These are phyloP conservation scores for Drosophila paramelanica DNA, from an alignment of 2,888 invertebrate genomes.

Conservation along the genomic window DNA sequence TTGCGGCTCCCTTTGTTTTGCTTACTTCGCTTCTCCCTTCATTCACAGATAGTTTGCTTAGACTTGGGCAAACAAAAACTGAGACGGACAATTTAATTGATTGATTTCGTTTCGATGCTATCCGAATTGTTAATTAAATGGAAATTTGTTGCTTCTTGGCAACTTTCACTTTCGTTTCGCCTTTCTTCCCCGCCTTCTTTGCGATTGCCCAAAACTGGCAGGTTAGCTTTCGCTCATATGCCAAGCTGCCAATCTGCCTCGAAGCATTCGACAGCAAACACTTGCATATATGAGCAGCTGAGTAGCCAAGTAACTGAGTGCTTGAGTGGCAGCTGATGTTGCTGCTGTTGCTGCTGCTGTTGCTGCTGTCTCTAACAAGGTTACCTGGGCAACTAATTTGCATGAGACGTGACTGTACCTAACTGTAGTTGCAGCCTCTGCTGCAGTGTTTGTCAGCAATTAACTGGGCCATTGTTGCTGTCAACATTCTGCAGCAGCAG, in stretches of 20 bases:
- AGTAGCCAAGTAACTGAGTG: constrained; percentile 25
- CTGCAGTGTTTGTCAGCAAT: constrained; percentile 73
- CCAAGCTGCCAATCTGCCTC: constrained; percentile 8
- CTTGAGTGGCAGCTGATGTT: constrained; percentile 24
- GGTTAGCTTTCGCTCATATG: constrained; percentile 10
- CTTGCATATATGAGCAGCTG: constrained; percentile 36
- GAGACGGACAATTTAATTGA: constrained; percentile 7
- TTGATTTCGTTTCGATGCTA: constrained; percentile 10
- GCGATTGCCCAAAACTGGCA: background rate
- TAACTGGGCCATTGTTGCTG: constrained; percentile 70
- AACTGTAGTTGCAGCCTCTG: constrained; percentile 38
- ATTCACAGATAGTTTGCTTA: background rate
- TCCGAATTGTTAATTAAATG: constrained; percentile 42
- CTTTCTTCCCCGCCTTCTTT: too few relatives aligned
- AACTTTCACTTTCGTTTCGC: constrained; percentile 20
- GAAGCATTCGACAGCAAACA: constrained; percentile 18
- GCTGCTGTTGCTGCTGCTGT: constrained; percentile 5
- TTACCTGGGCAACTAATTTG: constrained; percentile 77
- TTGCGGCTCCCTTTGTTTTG: background rate
- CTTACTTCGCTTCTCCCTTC: background rate
- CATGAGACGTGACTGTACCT: constrained; percentile 73
- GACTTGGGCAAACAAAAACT: background rate
- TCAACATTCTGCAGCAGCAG: constrained; percentile 37
- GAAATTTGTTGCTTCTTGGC: constrained; percentile 21
- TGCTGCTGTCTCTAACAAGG: constrained; percentile 62